Percentiles rank a stretch among this genome's conserved stretches.
Evolutionary conservation across 2,797 vertebrate species (phyloP).

Genomic region (Crax fasciolata): DNA sequence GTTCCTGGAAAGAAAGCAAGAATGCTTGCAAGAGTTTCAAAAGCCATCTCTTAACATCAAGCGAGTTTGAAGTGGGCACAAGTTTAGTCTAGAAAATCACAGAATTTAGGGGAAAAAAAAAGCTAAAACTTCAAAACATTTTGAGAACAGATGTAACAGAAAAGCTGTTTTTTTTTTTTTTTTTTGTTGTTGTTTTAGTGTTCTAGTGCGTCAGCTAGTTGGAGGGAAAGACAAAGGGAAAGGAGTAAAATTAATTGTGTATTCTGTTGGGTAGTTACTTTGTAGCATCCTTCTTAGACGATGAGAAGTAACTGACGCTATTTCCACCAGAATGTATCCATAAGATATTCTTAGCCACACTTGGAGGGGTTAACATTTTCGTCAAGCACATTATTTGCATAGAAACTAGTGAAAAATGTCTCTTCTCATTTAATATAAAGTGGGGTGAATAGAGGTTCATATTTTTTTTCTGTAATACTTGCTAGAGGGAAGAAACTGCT

Average conservation of each 20-base stretch:
- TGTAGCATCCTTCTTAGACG: not conserved
- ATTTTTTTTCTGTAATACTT: not conserved
- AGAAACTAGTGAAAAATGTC: not conserved
- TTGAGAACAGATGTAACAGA: not conserved
- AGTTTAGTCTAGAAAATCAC: not conserved
- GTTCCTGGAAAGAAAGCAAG: not conserved
- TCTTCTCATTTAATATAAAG: not conserved
- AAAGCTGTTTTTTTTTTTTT: accelerated
- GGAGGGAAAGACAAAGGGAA: not conserved
- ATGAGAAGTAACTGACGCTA: not conserved
- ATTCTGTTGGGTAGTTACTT: not conserved
- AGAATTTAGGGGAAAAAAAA: not conserved
- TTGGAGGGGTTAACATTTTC: not conserved
- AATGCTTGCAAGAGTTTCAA: not conserved
- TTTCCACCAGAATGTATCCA: not conserved
- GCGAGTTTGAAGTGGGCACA: not conserved
- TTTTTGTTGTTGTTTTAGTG: accelerated
- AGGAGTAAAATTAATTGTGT: not conserved
- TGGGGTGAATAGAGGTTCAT: constrained; percentile 17
- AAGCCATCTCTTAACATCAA: not conserved
- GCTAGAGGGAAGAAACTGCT: not conserved
- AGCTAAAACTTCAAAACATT: not conserved
- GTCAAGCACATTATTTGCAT: not conserved
- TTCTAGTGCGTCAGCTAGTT: not conserved
- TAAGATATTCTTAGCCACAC: not conserved